Evolutionary conservation across 2,113 vertebrate species (phyloP).

Genomic region (Chlamydotis undulata): DNA sequence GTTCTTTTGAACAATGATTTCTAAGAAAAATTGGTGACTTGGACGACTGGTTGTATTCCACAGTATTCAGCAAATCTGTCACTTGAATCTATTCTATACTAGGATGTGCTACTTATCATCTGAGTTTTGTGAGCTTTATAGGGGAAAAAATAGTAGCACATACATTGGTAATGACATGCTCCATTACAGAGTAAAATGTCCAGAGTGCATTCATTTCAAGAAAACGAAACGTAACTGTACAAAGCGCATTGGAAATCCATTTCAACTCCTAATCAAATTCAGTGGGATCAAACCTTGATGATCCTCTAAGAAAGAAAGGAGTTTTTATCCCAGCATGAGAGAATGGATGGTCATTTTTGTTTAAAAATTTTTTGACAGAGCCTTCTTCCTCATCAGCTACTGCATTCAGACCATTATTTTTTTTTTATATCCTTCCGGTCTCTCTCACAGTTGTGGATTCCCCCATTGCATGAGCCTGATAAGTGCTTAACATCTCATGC

Average conservation of each 20-base stretch:
- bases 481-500: not conserved
- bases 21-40: slow-evolving; percentile 1
- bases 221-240: not conserved
- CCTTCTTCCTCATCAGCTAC: not conserved
- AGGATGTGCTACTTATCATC: slow-evolving; percentile 10
- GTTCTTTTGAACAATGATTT: not conserved
- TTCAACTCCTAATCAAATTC: slow-evolving; percentile 65
- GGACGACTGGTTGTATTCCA: not conserved
- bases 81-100: slow-evolving; percentile 22
- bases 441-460: not conserved
- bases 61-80: slow-evolving; percentile 34
- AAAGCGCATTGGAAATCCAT: slow-evolving; percentile 68
- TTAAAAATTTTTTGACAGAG: not conserved
- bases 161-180: slow-evolving; percentile 43
- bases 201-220: slow-evolving; percentile 36
- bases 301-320: not conserved
- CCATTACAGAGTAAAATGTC: slow-evolving; percentile 67
- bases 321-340: slow-evolving; percentile 29
- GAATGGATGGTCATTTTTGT: slow-evolving; percentile 24
- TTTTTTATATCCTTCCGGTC: not conserved
- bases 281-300: slow-evolving; percentile 28
- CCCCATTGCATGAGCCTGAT: not conserved
- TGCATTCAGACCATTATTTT: not conserved
- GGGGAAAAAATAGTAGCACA: slow-evolving; percentile 43
- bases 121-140: not conserved